Evolutionary conservation across 2,113 vertebrate species (phyloP).

Genomic region (Oostethus manadensis): DNA sequence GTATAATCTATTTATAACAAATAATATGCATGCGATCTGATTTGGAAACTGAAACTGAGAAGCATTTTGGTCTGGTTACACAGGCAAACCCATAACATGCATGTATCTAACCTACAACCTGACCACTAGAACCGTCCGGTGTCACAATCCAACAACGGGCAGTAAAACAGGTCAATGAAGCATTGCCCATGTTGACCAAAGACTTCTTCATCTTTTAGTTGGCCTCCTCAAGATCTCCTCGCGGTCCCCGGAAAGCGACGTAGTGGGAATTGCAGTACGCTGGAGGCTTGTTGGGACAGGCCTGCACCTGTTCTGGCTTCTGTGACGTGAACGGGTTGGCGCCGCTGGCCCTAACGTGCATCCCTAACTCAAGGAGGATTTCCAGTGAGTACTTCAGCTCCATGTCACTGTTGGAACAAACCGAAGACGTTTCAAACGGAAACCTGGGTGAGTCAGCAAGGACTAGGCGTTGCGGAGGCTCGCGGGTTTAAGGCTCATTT

Average conservation of each 20-base stretch:
- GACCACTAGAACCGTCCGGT: neutral
- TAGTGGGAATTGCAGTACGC: conserved; percentile 84
- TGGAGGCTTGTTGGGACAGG: conserved; percentile 81
- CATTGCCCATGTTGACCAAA: neutral
- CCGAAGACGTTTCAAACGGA: neutral
- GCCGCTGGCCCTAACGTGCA: conserved; percentile 69
- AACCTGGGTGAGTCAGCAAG: no score
- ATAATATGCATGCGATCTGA: conserved; percentile 10
- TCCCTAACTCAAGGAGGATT: conserved; percentile 83
- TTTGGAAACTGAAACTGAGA: neutral
- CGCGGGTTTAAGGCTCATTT: no score
- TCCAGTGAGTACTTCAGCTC: conserved; percentile 83
- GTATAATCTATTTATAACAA: conserved; percentile 6
- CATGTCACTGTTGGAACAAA: conserved; percentile 71
- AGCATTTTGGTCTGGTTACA: no score
- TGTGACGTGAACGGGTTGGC: conserved; percentile 82
- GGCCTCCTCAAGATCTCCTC: conserved; percentile 43
- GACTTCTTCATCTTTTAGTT: conserved; percentile 27
- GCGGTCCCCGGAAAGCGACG: conserved; percentile 74
- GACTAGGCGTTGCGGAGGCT: no score
- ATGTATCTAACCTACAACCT: no score
- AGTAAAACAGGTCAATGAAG: no score
- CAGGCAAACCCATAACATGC: no score
- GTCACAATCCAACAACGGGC: conserved; percentile 6
- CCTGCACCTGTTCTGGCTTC: conserved; percentile 86